Conservation (phyloP, 2,888 invertebrate species). For the Baccha elongata region DNA sequence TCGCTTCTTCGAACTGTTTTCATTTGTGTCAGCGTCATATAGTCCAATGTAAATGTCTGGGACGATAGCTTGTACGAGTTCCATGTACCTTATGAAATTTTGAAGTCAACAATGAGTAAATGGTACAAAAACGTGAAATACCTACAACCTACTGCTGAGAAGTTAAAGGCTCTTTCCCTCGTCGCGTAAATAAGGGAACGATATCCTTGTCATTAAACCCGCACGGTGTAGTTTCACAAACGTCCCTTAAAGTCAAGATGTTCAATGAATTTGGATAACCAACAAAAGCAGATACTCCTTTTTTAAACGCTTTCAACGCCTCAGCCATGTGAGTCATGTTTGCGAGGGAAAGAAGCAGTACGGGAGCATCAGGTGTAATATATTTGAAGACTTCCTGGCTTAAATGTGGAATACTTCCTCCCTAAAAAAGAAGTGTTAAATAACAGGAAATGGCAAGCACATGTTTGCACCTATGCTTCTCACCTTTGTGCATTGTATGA, state of each 20-base stretch:
- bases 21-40: constrained; percentile 86
- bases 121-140: constrained; percentile 8
- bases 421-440: constrained; percentile 82
- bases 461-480: background rate
- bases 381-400: constrained; percentile 89
- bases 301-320: constrained; percentile 85
- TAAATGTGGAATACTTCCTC: constrained; percentile 92
- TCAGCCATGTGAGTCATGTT: constrained; percentile 87
- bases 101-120: background rate
- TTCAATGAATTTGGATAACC: constrained; percentile 84
- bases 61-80: constrained; percentile 88
- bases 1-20: constrained; percentile 87
- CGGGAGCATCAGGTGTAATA: constrained; percentile 84
- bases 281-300: constrained; percentile 88
- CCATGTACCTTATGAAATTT: constrained; percentile 86
- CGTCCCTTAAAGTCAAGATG: constrained; percentile 84
- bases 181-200: constrained; percentile 90
- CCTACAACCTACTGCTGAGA: constrained; percentile 85
- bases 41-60: constrained; percentile 92
- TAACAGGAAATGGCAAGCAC: constrained; percentile 6
- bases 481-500: constrained; percentile 87
- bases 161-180: constrained; percentile 88
- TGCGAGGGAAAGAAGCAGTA: constrained; percentile 89
- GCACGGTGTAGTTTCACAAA: constrained; percentile 85
- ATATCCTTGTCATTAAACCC: constrained; percentile 89